phyloP scores from a whole-genome alignment of 2,888 invertebrate genomes.

The Rhaphigaster nebulosa region DNA sequence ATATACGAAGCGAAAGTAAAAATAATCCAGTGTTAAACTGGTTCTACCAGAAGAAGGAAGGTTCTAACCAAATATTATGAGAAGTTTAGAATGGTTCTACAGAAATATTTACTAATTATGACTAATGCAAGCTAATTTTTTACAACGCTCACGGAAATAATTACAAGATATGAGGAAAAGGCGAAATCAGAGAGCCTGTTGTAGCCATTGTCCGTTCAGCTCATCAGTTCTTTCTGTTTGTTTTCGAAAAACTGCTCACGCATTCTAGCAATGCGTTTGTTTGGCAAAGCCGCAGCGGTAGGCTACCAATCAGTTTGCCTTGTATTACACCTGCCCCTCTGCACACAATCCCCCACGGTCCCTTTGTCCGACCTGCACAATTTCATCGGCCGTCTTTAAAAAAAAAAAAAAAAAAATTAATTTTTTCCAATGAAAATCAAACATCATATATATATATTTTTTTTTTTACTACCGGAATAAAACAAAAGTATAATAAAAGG shows the following conservation, averaged over 20 bases:
- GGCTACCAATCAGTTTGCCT: neutral
- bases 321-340: neutral
- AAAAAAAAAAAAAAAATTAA: neutral
- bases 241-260: conserved; percentile 3
- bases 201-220: neutral
- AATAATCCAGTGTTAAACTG: no score
- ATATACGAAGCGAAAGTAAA: no score
- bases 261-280: conserved; percentile 7
- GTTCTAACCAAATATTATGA: no score
- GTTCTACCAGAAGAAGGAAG: no score
- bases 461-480: neutral
- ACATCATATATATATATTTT: neutral
- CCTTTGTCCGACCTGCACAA: neutral
- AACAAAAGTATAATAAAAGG: neutral
- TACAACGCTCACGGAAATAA: no score
- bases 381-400: neutral
- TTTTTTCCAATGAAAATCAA: neutral
- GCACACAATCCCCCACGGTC: neutral
- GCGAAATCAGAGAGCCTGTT: neutral
- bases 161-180: neutral
- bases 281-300: neutral
- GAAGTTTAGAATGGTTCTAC: no score
- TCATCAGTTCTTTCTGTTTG: neutral
- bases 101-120: no score
- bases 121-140: no score